A percentile compares a stretch with the other conserved stretches of the same genome.
Conservation (phyloP, 2,797 vertebrate genomes). For the Pangasius mekongensis region DNA sequence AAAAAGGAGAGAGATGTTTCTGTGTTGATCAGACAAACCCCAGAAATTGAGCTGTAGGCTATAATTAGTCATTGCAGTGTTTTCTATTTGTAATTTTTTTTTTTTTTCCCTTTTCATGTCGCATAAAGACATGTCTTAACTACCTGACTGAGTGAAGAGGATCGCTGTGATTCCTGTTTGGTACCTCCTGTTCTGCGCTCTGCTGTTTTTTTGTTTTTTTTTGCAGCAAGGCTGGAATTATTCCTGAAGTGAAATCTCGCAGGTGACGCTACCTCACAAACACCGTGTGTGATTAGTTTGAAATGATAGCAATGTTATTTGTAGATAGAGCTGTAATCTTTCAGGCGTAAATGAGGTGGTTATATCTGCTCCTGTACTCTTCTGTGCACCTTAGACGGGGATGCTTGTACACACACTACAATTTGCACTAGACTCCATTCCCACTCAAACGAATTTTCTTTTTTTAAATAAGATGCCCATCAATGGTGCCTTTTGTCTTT, state of each 20-base stretch:
- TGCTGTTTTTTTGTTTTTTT: conserved; percentile 21
- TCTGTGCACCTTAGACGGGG: conserved; percentile 52
- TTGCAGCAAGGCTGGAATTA: conserved; percentile 24
- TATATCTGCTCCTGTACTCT: conserved; percentile 54
- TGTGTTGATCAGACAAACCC: background rate
- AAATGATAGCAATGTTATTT: conserved; percentile 25
- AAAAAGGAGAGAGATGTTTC: background rate
- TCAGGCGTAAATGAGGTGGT: conserved; percentile 41
- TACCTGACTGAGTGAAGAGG: conserved; percentile 30
- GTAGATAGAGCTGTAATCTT: conserved; percentile 55
- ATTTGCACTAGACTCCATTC: conserved; percentile 68
- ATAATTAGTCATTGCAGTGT: background rate
- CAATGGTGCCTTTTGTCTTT: conserved; percentile 67
- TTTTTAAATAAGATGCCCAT: conserved; percentile 45
- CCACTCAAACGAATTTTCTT: conserved; percentile 51
- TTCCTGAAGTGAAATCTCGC: conserved; percentile 56
- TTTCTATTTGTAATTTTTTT: background rate
- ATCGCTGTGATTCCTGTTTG: conserved; percentile 1
- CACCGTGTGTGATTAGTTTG: conserved; percentile 48
- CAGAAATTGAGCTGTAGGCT: background rate
- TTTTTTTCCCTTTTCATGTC: background rate
- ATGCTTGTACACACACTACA: conserved; percentile 47
- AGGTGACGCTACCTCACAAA: conserved; percentile 75
- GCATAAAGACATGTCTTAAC: background rate
- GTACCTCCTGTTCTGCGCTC: conserved; percentile 13